phyloP scores from a whole-genome alignment of 2,797 vertebrate species.

The Poecile montanus region DNA sequence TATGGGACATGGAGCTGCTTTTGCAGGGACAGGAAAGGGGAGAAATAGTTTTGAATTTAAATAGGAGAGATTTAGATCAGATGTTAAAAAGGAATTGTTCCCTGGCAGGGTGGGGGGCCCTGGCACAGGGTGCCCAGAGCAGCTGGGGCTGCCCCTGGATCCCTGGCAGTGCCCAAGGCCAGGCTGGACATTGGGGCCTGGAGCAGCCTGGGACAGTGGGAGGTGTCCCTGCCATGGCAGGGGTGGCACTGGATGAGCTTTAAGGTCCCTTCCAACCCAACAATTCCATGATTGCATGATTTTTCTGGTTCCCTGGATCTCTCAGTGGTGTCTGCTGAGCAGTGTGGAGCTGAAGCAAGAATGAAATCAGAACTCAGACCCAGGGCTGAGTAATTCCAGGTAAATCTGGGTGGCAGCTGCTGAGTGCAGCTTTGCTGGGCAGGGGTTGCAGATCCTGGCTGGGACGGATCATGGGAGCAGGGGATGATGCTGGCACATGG shows the following conservation, averaged over 20 bases:
- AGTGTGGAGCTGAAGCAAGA: background rate
- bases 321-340: background rate
- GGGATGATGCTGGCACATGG: background rate
- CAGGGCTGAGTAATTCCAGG: background rate
- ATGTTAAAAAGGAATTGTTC: background rate
- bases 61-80: background rate
- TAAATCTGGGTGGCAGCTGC: background rate
- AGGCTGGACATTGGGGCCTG: background rate
- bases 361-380: background rate
- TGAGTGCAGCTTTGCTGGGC: background rate
- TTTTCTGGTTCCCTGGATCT: background rate
- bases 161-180: background rate
- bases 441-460: background rate
- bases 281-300: background rate
- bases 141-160: background rate
- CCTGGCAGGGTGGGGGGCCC: background rate
- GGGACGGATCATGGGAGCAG: background rate
- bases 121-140: background rate
- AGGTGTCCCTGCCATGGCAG: background rate
- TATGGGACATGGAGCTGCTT: background rate
- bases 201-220: background rate
- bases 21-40: background rate
- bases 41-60: background rate
- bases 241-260: rapidly evolving
- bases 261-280: background rate